Evolutionary conservation across 2,113 vertebrate genomes (phyloP), one percentile per base, ranked within the genome.

Genomic region (Sceloporus tristichus): DNA sequence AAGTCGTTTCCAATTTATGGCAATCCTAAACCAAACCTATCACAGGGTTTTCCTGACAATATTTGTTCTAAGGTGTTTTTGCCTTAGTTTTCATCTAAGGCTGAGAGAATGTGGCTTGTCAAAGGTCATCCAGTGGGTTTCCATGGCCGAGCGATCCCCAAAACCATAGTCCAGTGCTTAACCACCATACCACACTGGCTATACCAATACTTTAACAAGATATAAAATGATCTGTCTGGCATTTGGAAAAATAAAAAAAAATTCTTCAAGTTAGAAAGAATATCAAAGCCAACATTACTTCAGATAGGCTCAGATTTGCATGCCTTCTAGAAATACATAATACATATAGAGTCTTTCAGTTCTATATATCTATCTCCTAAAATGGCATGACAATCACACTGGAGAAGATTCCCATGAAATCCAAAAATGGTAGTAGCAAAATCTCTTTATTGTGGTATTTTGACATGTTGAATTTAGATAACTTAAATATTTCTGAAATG

Each of bases 201-300:
- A 6, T 48, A 48, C 9, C 21, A 73, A 71, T 79, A 79, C 4
- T 71, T 8, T 9, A 75, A 68, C 23, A 53, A 7, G 5, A 86
- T 66, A 18, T 66, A 66, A 65, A 65, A 16, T 34, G 73, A 80
- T 5, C 84, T 84, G 78, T 79, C n/a, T 1, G 68, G 0, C 34
- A 83, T 25, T 65, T 38, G 0, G 14, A 29, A 9, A 84, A 87
- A 76, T 14, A 82, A 53, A 84, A 34, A 90, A 6, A 0, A 0
- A 75, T 56, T 23, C 25, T 59, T 79, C 81, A 79, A n/a, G 68
- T 13, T 42, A 90, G 38, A 70, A 87, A 77, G 62, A 76, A 3
- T 2, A 79, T 79, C n/a, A 91, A 38, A 81, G 53, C 40, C 77
- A 75, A 82, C 65, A 56, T 79, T 89, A 62, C 42, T 87, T 83